Conservation (phyloP, 2,797 vertebrate species). For the Adrianichthys oophorus region DNA sequence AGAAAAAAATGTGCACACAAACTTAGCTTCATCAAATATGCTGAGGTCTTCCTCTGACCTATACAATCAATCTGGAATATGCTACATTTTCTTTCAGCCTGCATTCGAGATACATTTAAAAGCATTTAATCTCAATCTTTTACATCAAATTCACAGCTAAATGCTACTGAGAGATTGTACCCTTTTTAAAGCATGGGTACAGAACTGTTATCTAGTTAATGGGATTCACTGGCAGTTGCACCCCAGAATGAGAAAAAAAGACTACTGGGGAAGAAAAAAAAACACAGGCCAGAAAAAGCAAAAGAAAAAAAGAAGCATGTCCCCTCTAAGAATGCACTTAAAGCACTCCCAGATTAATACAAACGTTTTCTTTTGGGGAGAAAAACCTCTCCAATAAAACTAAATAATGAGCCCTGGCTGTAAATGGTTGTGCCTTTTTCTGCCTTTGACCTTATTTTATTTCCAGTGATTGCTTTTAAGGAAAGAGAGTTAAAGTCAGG, state of each 20-base stretch:
- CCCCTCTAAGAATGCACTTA: conserved; percentile 8
- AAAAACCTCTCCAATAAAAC: conserved; percentile 9
- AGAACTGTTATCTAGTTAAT: conserved; percentile 4
- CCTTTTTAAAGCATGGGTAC: not conserved
- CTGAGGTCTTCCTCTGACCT: not conserved
- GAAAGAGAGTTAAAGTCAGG: conserved; percentile 26
- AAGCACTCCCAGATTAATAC: conserved; percentile 5
- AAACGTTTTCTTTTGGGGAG: not conserved
- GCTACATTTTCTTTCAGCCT: not conserved
- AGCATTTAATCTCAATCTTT: too few species aligned
- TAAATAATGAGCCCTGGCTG: conserved; percentile 10
- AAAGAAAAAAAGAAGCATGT: not conserved
- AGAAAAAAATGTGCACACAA: too few species aligned
- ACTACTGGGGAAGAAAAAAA: not conserved
- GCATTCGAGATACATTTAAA: not conserved
- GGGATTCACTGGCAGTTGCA: not conserved
- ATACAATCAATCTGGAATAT: not conserved
- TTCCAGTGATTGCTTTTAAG: conserved; percentile 29
- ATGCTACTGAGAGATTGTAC: not conserved
- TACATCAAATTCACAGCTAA: not conserved
- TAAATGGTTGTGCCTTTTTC: conserved; percentile 8
- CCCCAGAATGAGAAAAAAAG: not conserved
- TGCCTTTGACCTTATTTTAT: conserved; percentile 30
- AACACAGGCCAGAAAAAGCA: not conserved
- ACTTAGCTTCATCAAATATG: not conserved